Conservation (phyloP, 2,113 vertebrate genomes). For the Perca fluviatilis region DNA sequence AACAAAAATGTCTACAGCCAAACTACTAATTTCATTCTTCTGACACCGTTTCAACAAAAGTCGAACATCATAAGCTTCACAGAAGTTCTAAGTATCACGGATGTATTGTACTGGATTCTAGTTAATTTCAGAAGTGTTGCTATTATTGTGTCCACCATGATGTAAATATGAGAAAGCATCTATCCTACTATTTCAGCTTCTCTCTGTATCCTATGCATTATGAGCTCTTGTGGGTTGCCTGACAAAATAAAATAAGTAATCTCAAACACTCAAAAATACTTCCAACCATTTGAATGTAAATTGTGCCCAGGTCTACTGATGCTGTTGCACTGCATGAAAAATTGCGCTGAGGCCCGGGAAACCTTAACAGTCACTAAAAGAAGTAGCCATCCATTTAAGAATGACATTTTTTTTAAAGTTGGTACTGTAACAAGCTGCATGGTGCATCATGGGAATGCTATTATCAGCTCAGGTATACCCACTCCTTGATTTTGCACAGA, state of each 20-base stretch:
- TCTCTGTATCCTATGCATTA: neutral
- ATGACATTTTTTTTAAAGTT: constrained; percentile 53
- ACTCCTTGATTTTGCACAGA: constrained; percentile 69
- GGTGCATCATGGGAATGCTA: constrained; percentile 72
- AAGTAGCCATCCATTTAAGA: constrained; percentile 55
- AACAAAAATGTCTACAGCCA: neutral
- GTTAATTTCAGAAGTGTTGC: neutral
- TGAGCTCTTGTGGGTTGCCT: neutral
- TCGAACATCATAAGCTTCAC: neutral
- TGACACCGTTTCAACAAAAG: neutral
- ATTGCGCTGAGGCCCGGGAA: constrained; percentile 19
- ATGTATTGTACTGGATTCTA: neutral
- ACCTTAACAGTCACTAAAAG: constrained; percentile 30
- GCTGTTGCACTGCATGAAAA: constrained; percentile 40
- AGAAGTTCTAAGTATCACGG: neutral
- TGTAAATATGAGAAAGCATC: neutral
- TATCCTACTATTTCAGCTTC: neutral
- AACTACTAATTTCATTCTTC: neutral
- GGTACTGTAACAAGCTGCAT: constrained; percentile 49
- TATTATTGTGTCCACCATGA: neutral
- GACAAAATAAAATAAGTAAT: constrained; percentile 2
- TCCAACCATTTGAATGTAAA: constrained; percentile 23
- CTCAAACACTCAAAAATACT: constrained; percentile 19
- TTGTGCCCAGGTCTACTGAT: neutral
- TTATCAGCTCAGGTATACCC: constrained; percentile 71